These are phyloP conservation scores for Drosophila nannoptera DNA, from an alignment of 1,140 invertebrate genomes.

Conservation along the genomic window DNA sequence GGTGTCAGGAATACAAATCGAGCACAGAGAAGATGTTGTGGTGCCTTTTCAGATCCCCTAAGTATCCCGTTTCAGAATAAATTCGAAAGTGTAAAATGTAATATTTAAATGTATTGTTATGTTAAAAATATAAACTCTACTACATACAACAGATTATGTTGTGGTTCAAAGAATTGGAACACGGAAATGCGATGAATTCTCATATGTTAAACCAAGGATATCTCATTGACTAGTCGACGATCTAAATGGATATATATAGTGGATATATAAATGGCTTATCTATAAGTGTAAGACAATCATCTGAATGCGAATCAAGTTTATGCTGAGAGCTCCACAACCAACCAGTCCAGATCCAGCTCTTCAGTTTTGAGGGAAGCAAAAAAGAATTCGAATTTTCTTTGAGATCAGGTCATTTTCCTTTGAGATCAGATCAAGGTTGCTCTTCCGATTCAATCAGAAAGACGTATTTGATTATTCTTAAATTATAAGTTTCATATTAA, in stretches of 20 bases:
- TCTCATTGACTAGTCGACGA: no score
- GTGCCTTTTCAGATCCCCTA: conserved; percentile 84
- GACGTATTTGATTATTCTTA: not conserved
- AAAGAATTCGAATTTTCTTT: no score
- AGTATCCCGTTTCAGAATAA: not conserved
- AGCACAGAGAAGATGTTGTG: conserved; percentile 88
- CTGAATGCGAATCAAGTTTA: no score
- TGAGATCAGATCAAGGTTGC: not conserved
- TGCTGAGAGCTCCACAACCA: no score
- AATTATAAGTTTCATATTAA: conserved; percentile 1
- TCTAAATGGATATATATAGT: no score
- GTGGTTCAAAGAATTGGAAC: not conserved
- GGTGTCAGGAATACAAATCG: conserved; percentile 85
- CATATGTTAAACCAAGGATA: no score
- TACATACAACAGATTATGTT: conserved; percentile 18
- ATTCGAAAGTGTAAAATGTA: not conserved
- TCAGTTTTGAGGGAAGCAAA: no score
- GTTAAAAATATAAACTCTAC: conserved; percentile 19
- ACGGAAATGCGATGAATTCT: no score
- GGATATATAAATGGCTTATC: no score
- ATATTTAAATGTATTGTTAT: conserved; percentile 21
- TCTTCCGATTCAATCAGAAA: not conserved
- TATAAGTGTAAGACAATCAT: no score
- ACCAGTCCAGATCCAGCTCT: no score
- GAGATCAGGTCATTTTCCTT: not conserved